Base-by-base conservation (phyloP, 1,140 invertebrate species). In the Pogonomyrmex barbatus region DNA sequence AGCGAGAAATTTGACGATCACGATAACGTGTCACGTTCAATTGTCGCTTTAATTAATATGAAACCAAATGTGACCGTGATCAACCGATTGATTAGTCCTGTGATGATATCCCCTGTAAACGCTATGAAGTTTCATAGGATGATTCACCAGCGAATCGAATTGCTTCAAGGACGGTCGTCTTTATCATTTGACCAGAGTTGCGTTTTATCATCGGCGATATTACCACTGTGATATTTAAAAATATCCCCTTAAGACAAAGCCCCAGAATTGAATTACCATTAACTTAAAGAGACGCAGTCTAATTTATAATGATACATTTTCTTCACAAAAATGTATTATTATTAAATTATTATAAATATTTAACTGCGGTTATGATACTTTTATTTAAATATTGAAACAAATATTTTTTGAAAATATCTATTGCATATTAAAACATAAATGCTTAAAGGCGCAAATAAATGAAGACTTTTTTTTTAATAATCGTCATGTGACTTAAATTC, bases 81-180 rank as follows among this genome's bases (percentile, higher is more conserved):
- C 52, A 56, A 79, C 36, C 54, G 68, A 71, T 85, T 62, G 71
- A 88, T 83, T 30, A n/a, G 5, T 14, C n/a, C 50, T 71, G 17
- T 47, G 58, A 89, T 47, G 58, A 89, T 83, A 85, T 65, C 62
- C 36, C 36, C 52, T 52, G 47, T 68, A 56, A 84, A 84, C 33
- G 12, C 30, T 52, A 36, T 83, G 33, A 65, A 30, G 36, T 36
- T 75, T 58, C 36, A 33, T 52, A 42, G 39, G 33, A 88, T 90
- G 89, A 90, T 86, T 90, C 89, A 90, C 54, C 87, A 73, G n/a
- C 33, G 63, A n/a, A 58, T 10, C 52, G 81, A n/a, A 24, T 24
- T 79, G 10, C 39, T 63, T 85, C 89, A 88, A 86, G 70, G 88
- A 85, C 88, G 73, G 52, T 14, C 39, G 58, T 82, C 47, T 78